Evolutionary conservation across 2,797 vertebrate species (phyloP).

Genomic region (Enteromius thamalakanensis): DNA sequence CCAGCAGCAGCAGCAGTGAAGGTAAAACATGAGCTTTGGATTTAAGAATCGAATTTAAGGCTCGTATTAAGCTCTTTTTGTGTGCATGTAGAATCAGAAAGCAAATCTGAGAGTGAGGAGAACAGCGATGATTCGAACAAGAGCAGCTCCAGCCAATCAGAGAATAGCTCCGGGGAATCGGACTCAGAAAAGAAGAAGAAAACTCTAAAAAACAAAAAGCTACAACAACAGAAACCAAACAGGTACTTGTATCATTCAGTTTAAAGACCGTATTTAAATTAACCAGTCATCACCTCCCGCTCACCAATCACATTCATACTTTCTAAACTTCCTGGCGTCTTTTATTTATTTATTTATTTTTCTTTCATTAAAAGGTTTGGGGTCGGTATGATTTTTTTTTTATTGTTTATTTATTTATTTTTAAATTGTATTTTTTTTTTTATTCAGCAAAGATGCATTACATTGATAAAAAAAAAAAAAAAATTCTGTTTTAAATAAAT

Average conservation of each 20-base stretch:
- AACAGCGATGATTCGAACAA: slow-evolving; percentile 75
- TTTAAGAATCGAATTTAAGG: not conserved
- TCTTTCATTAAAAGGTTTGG: not conserved
- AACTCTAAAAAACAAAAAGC: slow-evolving; percentile 65
- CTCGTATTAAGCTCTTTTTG: slow-evolving; percentile 26
- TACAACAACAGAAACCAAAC: slow-evolving; percentile 66
- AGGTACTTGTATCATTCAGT: slow-evolving; percentile 69
- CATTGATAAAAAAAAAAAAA: not conserved
- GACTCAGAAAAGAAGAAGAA: slow-evolving; percentile 69
- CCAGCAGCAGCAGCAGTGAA: slow-evolving; percentile 77
- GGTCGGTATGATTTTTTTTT: not conserved
- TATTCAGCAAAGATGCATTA: not conserved
- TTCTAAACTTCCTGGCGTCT: not conserved
- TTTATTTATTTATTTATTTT: not conserved
- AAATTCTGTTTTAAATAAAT: no score
- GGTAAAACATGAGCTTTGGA: slow-evolving; percentile 48
- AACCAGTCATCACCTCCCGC: slow-evolving; percentile 47
- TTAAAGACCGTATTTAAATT: not conserved
- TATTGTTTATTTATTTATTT: not conserved
- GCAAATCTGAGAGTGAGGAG: slow-evolving; percentile 75
- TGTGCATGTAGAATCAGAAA: slow-evolving; percentile 69
- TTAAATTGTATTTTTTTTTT: no score
- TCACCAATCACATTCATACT: slow-evolving; percentile 23
- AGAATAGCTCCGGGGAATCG: slow-evolving; percentile 74
- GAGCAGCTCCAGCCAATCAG: slow-evolving; percentile 79